Conservation (phyloP, 2,113 vertebrate genomes). For the Symphodus melops region DNA sequence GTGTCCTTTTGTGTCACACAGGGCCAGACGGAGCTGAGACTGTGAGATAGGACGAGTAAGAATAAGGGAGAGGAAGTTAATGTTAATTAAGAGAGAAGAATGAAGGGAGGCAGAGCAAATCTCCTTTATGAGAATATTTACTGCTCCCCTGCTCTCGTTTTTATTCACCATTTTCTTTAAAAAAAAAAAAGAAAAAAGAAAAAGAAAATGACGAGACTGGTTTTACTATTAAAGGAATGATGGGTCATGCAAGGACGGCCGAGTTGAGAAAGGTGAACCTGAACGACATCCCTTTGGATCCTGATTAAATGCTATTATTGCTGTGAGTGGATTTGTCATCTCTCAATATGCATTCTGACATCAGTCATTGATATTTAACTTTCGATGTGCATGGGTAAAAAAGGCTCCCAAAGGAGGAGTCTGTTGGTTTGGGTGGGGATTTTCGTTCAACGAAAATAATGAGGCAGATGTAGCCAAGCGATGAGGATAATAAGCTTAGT, state of each 20-base stretch:
- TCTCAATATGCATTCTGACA: slow-evolving; percentile 45
- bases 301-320: slow-evolving; percentile 54
- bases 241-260: slow-evolving; percentile 53
- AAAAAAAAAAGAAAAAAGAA: not conserved
- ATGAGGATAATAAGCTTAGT: slow-evolving; percentile 52
- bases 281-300: too few species aligned
- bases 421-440: slow-evolving; percentile 42
- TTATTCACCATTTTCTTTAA: slow-evolving; percentile 56
- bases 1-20: slow-evolving; percentile 73
- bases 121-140: slow-evolving; percentile 75
- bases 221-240: slow-evolving; percentile 59
- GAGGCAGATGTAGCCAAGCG: slow-evolving; percentile 34
- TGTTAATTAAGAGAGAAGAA: slow-evolving; percentile 77
- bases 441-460: slow-evolving; percentile 62
- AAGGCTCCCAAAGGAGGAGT: slow-evolving; percentile 29
- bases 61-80: slow-evolving; percentile 55
- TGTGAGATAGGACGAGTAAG: slow-evolving; percentile 56
- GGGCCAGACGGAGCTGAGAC: slow-evolving; percentile 55
- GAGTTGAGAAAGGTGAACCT: slow-evolving; percentile 50
- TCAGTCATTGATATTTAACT: slow-evolving; percentile 67
- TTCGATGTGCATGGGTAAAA: slow-evolving; percentile 33
- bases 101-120: slow-evolving; percentile 56
- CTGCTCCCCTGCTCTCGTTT: slow-evolving; percentile 56
- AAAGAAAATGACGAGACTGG: slow-evolving; percentile 42
- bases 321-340: slow-evolving; percentile 52